These are phyloP conservation scores for Polietes domitor DNA, from an alignment of 2,888 invertebrate genomes.

Conservation along the genomic window DNA sequence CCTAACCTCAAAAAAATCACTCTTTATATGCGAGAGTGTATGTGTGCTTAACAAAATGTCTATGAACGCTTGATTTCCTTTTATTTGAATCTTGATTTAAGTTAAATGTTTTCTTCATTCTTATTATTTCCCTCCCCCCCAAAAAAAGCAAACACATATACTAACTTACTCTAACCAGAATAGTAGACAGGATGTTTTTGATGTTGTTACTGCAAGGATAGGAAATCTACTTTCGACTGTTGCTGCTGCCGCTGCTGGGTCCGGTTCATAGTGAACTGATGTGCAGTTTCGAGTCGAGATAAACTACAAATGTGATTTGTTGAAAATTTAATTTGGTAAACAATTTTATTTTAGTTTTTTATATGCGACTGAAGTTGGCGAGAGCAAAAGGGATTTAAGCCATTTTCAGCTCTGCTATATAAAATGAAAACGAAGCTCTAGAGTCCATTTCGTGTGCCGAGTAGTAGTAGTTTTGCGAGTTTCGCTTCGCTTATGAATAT, in stretches of 20 bases:
- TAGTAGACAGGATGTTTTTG: too few species aligned
- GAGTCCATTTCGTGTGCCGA: too few species aligned
- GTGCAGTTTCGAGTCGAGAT: conserved; percentile 18
- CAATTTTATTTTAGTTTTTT: conserved; percentile 50
- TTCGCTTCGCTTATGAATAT: conserved; percentile 56
- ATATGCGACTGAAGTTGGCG: not conserved
- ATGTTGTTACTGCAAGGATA: too few species aligned
- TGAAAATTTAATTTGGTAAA: conserved; percentile 66
- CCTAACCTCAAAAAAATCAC: too few species aligned
- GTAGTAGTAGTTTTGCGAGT: not conserved
- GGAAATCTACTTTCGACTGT: conserved; percentile 16
- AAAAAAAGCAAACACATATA: not conserved
- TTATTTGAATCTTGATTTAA: conserved; percentile 68
- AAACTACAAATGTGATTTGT: conserved; percentile 65
- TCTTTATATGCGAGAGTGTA: not conserved
- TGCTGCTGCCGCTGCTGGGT: conserved; percentile 12
- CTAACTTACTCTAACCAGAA: too few species aligned
- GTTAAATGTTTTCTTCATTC: conserved; percentile 58
- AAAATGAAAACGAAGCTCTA: too few species aligned
- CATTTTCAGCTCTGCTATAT: too few species aligned
- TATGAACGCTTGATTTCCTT: conserved; percentile 67
- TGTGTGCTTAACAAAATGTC: conserved; percentile 49
- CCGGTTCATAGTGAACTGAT: not conserved
- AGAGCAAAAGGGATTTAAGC: not conserved
- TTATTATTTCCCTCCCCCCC: conserved; percentile 15